These are phyloP conservation scores for Empidonax traillii DNA, from an alignment of 2,113 vertebrate species.

Conservation along the genomic window DNA sequence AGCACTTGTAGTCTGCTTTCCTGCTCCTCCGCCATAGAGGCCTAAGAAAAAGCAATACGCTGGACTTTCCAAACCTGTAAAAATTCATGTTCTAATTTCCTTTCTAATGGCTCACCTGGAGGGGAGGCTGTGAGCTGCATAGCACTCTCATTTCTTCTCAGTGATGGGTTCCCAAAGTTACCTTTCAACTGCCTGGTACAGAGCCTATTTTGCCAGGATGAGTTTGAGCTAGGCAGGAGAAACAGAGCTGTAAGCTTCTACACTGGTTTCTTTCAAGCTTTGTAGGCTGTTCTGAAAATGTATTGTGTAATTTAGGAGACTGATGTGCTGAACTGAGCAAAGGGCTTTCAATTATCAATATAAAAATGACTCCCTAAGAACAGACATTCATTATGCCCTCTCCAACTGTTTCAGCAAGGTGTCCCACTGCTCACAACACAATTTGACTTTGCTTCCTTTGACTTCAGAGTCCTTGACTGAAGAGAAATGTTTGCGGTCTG, in stretches of 20 bases:
- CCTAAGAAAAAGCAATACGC: not conserved
- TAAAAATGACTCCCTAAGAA: conserved; percentile 14
- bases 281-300: conserved; percentile 22
- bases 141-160: not conserved
- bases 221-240: not conserved
- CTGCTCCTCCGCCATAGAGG: not conserved
- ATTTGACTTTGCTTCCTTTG: not conserved
- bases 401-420: not conserved
- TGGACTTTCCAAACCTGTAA: not conserved
- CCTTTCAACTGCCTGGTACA: not conserved
- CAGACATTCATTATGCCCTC: not conserved
- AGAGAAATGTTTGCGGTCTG: not conserved
- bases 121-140: not conserved
- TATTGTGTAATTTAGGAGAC: conserved; percentile 16
- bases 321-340: not conserved
- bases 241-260: not conserved
- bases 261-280: not conserved
- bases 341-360: conserved; percentile 16
- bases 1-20: not conserved
- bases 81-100: not conserved
- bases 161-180: not conserved
- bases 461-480: not conserved
- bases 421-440: not conserved
- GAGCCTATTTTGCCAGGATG: not conserved
- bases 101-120: not conserved